Conservation (phyloP, 2,113 vertebrate genomes). For the Channa argus region DNA sequence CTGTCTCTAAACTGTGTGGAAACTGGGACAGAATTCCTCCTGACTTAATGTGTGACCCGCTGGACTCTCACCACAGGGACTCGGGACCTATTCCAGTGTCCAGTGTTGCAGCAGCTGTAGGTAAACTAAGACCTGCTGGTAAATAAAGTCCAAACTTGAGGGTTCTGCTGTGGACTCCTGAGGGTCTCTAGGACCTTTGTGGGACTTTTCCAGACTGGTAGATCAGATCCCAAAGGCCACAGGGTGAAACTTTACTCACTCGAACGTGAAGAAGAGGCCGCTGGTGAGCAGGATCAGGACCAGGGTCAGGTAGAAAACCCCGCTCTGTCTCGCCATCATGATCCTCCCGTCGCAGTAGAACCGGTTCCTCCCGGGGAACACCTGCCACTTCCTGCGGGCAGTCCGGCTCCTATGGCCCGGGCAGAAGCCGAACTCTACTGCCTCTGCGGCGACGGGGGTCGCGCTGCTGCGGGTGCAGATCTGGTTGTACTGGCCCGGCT, state of each 20-base stretch:
- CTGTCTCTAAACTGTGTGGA: too few relatives aligned
- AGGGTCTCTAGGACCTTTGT: too few relatives aligned
- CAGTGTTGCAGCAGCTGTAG: too few relatives aligned
- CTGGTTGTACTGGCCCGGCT: constrained; percentile 92
- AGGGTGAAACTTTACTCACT: constrained; percentile 84
- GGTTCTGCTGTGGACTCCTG: too few relatives aligned
- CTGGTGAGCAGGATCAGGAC: constrained; percentile 94
- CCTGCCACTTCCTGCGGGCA: constrained; percentile 92
- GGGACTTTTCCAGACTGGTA: too few relatives aligned
- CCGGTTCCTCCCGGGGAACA: constrained; percentile 94
- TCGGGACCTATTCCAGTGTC: too few relatives aligned
- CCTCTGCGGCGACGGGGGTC: constrained; percentile 74
- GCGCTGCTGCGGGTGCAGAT: constrained; percentile 86
- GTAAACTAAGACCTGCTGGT: too few relatives aligned
- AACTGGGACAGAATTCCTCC: too few relatives aligned
- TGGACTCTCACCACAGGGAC: too few relatives aligned
- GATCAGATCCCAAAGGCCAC: too few relatives aligned
- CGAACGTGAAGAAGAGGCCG: constrained; percentile 96
- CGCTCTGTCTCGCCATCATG: constrained; percentile 95
- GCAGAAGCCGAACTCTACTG: background rate
- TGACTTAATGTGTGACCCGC: too few relatives aligned
- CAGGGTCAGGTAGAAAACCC: constrained; percentile 95
- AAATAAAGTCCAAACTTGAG: too few relatives aligned
- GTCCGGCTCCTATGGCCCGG: constrained; percentile 44
- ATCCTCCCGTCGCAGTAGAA: constrained; percentile 95